Evolutionary conservation across 1,140 invertebrate genomes (phyloP), one percentile per base, ranked within the genome.

Genomic region (Musca domestica): DNA sequence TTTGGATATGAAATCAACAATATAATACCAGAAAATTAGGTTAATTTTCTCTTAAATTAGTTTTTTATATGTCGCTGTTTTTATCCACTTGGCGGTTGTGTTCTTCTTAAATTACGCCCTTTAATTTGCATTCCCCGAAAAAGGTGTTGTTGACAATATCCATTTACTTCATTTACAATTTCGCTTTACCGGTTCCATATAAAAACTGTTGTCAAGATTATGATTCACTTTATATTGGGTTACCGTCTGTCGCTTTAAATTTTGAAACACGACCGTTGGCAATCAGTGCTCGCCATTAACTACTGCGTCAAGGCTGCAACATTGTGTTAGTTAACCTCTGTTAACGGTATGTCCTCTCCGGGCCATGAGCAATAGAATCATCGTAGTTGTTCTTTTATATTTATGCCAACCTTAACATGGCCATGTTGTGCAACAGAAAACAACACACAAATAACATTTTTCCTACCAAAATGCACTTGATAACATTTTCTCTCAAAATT

Each of bases 251-350:
- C 64, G 48, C 48, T 66, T 52, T 25, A 3, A 27, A 20, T 64
- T 48, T 25, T 7, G 22, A 64, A 74, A 79, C 77, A 77, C 77
- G 77, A 79, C 77, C 77, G 77, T 76, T 76, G 75, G 74, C 76
- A 76, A 67, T 73, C 69, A 77, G 74, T 71, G 77, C 75, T 79
- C 73, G 74, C 71, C 77, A 74, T 74, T 74, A 79, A 79, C 77
- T 79, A 73, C 71, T 76, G 70, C 73, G 73, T 73, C 74, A 75
- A 75, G 75, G 74, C 74, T 69, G 64, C 48, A 41, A 66, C 54
- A 68, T 34, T 61, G 56, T 48, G 48, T 48, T 49, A 64, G 72
- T 74, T 74, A 73, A 69, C 67, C 71, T 68, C 51, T 46, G 67
- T 58, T 41, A 70, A 52, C 58, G 51, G 69, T 69, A n/a, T 41